A percentile compares a stretch with the other conserved stretches of the same genome.
These are phyloP conservation scores for Oscheius myriophilus DNA, from an alignment of 2,888 invertebrate genomes.

Conservation along the genomic window DNA sequence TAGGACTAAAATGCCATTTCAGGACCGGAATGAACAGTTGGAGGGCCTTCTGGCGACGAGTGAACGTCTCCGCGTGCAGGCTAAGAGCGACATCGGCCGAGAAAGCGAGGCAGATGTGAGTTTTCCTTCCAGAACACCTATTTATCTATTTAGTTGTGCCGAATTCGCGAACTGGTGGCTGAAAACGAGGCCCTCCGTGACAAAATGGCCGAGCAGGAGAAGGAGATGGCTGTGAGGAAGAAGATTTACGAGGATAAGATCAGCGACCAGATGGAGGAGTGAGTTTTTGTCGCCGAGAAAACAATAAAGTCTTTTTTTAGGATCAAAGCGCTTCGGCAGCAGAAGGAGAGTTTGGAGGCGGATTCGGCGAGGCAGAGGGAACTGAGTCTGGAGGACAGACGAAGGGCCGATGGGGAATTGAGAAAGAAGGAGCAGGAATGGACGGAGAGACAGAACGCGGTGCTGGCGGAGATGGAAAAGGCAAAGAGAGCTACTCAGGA, in stretches of 20 bases:
- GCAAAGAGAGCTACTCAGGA: conserved; percentile 4
- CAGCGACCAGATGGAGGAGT: conserved; percentile 23
- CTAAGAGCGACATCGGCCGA: conserved; percentile 20
- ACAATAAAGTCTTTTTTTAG: background rate
- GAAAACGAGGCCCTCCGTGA: conserved; percentile 37
- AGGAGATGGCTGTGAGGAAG: background rate
- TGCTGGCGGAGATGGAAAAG: conserved; percentile 1
- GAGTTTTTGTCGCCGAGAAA: background rate
- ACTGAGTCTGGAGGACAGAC: background rate
- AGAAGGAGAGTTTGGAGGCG: conserved; percentile 12
- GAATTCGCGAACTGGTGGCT: conserved; percentile 33
- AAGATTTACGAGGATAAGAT: background rate
- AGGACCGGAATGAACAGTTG: conserved; percentile 69
- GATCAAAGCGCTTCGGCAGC: background rate
- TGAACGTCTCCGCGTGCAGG: conserved; percentile 69
- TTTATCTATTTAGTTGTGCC: conserved; percentile 25
- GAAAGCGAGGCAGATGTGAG: conserved; percentile 28
- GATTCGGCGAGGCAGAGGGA: conserved; percentile 1
- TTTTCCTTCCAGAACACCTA: background rate
- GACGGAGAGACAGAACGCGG: conserved; percentile 1
- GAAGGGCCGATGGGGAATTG: conserved; percentile 1
- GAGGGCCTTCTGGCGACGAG: conserved; percentile 72
- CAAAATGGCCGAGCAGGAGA: background rate
- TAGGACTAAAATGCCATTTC: background rate
- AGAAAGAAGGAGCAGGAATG: conserved; percentile 3